phyloP scores from a whole-genome alignment of 2,888 invertebrate genomes.

The Fissipunctia ypsillon region DNA sequence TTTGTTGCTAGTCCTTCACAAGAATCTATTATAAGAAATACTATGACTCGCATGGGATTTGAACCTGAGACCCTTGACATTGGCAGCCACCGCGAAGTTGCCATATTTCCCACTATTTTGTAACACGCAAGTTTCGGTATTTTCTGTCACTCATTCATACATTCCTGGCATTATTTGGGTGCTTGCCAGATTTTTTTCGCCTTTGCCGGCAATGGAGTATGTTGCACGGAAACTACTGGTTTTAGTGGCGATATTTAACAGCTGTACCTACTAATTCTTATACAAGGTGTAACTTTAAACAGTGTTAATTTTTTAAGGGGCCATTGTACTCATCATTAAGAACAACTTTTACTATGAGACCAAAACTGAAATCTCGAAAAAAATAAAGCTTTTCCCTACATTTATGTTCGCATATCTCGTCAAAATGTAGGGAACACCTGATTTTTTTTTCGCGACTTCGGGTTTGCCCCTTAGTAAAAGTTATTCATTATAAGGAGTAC shows the following conservation, averaged over 20 bases:
- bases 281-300: too few relatives aligned
- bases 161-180: constrained; percentile 64
- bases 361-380: too few relatives aligned
- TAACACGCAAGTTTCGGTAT: constrained; percentile 41
- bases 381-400: too few relatives aligned
- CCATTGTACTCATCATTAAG: too few relatives aligned
- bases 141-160: constrained; percentile 69
- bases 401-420: too few relatives aligned
- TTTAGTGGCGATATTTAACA: constrained; percentile 1
- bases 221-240: constrained; percentile 4
- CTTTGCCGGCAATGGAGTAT: constrained; percentile 48
- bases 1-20: constrained; percentile 16
- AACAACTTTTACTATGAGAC: too few relatives aligned
- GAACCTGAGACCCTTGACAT: constrained; percentile 60
- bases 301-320: too few relatives aligned
- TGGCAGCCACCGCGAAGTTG: constrained; percentile 36
- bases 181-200: constrained; percentile 65
- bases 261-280: constrained; percentile 2
- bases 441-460: too few relatives aligned
- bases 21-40: constrained; percentile 32
- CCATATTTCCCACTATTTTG: constrained; percentile 35
- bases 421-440: too few relatives aligned
- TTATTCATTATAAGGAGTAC: too few relatives aligned
- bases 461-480: too few relatives aligned
- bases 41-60: constrained; percentile 24